phyloP scores from a whole-genome alignment of 2,113 vertebrate species.

The Pedionomus torquatus region DNA sequence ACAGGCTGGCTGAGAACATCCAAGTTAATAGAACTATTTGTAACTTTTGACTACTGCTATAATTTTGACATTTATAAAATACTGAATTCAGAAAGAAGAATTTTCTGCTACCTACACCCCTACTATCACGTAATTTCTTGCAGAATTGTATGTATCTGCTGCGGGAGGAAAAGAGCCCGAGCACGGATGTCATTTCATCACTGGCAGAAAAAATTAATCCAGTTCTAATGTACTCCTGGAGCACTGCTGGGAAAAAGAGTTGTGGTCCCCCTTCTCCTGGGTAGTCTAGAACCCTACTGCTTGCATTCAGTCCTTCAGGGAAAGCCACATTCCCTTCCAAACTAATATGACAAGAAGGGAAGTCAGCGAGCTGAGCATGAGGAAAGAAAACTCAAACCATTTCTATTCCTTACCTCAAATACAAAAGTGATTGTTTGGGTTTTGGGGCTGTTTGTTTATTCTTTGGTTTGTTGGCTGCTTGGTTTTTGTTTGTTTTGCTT shows the following conservation, averaged over 20 bases:
- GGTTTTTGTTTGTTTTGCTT: too few relatives aligned
- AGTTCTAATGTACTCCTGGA: background rate
- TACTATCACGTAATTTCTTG: background rate
- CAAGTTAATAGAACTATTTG: background rate
- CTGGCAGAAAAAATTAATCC: background rate
- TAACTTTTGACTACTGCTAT: background rate
- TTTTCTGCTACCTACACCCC: background rate
- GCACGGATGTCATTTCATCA: background rate
- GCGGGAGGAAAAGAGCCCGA: background rate
- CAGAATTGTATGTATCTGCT: background rate
- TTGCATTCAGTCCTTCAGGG: background rate
- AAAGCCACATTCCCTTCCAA: background rate
- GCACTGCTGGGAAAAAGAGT: background rate
- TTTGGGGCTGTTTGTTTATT: too few relatives aligned
- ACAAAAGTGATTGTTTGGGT: background rate
- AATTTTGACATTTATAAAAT: background rate
- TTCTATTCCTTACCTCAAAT: background rate
- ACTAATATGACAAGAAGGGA: background rate
- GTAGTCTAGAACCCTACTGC: background rate
- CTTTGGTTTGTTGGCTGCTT: too few relatives aligned
- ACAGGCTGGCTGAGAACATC: background rate
- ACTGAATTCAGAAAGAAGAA: background rate
- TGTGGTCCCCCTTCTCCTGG: background rate
- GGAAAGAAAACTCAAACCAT: background rate
- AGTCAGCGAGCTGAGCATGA: background rate